phyloP scores from a whole-genome alignment of 2,888 invertebrate genomes.

The Callosobruchus maculatus region DNA sequence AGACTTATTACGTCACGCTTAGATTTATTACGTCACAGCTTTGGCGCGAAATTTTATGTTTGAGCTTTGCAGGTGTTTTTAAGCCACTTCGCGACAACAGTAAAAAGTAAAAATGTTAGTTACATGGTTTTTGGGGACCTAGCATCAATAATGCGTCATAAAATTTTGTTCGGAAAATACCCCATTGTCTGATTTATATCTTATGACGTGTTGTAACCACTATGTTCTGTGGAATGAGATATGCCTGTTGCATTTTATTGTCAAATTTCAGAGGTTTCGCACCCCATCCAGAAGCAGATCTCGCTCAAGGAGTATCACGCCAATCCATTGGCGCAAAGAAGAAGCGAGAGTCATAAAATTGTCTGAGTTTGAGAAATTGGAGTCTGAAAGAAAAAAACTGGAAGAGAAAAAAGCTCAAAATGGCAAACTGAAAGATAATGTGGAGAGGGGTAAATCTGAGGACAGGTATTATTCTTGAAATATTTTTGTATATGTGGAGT shows the following conservation, averaged over 20 bases:
- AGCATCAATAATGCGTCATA: too few species aligned
- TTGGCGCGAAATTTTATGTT: too few species aligned
- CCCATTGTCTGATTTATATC: too few species aligned
- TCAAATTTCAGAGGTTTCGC: constrained; percentile 68
- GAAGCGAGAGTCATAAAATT: constrained; percentile 80
- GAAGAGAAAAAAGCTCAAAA: constrained; percentile 47
- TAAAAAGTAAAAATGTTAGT: too few species aligned
- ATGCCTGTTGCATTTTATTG: background rate
- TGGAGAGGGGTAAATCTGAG: background rate
- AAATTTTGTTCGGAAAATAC: too few species aligned
- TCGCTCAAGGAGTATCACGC: constrained; percentile 84
- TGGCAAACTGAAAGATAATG: constrained; percentile 4
- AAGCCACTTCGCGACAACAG: too few species aligned
- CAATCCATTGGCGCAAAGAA: constrained; percentile 92
- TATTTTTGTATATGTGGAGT: too few species aligned
- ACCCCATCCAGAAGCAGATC: constrained; percentile 71
- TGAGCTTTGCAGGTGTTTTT: too few species aligned
- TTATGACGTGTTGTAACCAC: background rate
- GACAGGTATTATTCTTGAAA: background rate
- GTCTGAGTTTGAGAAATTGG: constrained; percentile 72
- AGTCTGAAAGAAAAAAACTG: constrained; percentile 61
- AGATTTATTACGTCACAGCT: too few species aligned
- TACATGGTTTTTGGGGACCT: too few species aligned
- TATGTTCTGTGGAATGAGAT: too few species aligned
- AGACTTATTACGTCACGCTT: too few species aligned